Base-by-base conservation (phyloP, 2,888 invertebrate species). In the Chymomyza amoena region DNA sequence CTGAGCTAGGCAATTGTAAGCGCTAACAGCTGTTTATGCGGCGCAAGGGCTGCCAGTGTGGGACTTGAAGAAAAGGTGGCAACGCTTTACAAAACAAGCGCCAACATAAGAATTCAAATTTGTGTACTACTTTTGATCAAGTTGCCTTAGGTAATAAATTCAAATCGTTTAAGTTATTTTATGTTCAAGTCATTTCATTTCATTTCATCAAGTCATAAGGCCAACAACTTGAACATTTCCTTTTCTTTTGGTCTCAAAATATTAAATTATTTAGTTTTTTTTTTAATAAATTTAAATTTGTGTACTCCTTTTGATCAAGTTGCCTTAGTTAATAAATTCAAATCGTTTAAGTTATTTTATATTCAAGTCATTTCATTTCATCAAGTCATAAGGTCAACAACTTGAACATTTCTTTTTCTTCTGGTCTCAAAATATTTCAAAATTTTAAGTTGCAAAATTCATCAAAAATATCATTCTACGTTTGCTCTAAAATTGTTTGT, bases 1-100 rank as follows among this genome's bases (percentile, higher is more conserved):
- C 69, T 75, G 64, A 57, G 68, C 61, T 45, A 28, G 39, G 13
- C 39, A 45, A 45, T 45, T 45, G 13, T 13, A 45, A 45, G 52
- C 51, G 36, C 36, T 10, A 78, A 69, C 84, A 85, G 80, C 78
- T 86, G 86, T 66, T 70, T 56, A 13, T 1, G 13, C 15, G 16
- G n/a, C 9, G 20, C 4, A 25, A 73, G 74, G 65, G 64, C n/a
- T 69, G 68, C 16, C 6, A 69, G 60, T n/a, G 2, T 45, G 69
- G 69, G 66, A 64, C 10, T 1, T 2, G 50, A 45, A 39, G 61
- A 36, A 45, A 1, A 64, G 45, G 56, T 78, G 79, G 74, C 79
- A 78, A 61, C 68, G 16, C 59, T 36, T 18, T 16, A 20, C 18
- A 54, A 18, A 5, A 54, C 6, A 6, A 18, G 54, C 16, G 54